phyloP scores from a whole-genome alignment of 2,888 invertebrate species.

The Pecten maximus region DNA sequence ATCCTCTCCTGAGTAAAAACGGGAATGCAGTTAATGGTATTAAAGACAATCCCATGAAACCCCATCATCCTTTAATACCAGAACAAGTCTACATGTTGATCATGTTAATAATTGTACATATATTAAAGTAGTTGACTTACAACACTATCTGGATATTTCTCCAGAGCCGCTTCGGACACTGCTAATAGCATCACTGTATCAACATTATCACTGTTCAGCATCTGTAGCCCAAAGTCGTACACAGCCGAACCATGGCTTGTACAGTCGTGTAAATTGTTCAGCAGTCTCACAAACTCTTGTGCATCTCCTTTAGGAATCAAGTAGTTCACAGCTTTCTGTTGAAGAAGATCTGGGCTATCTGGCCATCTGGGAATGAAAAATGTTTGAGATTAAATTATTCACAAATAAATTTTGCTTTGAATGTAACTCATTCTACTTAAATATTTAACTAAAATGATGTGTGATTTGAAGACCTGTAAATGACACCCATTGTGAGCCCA shows the following conservation, averaged over 20 bases:
- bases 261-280: not conserved
- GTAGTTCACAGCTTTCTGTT: not conserved
- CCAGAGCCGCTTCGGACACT: not conserved
- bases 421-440: no score
- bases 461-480: no score
- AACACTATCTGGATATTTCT: not conserved
- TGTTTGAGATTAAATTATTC: not conserved
- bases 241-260: not conserved
- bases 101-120: no score
- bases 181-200: not conserved
- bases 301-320: not conserved
- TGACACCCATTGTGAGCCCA: no score
- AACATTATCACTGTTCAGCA: not conserved
- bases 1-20: no score
- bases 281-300: conserved; percentile 21
- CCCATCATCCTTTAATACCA: no score
- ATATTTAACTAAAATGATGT: no score
- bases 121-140: no score
- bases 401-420: no score
- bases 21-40: no score
- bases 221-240: not conserved
- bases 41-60: no score
- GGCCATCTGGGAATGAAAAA: not conserved
- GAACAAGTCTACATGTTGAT: no score
- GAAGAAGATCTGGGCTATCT: not conserved